Percentiles rank a stretch among this genome's conserved stretches.
phyloP scores from a whole-genome alignment of 2,888 invertebrate species.

The Cryptocephalus moraei region DNA sequence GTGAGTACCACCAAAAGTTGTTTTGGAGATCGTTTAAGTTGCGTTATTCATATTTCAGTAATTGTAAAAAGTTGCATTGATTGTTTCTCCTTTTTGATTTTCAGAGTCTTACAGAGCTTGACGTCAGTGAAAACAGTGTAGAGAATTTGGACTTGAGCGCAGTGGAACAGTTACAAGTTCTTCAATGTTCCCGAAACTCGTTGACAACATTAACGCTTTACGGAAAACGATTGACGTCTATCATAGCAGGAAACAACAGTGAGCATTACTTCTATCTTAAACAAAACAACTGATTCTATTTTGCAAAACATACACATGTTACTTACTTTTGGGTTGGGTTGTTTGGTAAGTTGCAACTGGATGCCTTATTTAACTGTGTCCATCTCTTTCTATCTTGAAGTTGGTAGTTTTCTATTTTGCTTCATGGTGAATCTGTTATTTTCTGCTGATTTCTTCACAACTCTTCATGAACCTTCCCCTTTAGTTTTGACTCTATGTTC shows the following conservation, averaged over 20 bases:
- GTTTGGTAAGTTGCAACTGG: too few relatives aligned
- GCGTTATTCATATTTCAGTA: neutral
- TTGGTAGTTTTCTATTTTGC: too few relatives aligned
- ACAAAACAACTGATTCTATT: too few relatives aligned
- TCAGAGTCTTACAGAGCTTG: constrained; percentile 71
- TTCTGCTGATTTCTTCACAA: too few relatives aligned
- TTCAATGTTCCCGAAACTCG: constrained; percentile 66
- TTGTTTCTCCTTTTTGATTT: constrained; percentile 22
- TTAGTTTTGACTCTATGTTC: too few relatives aligned
- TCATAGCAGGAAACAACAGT: constrained; percentile 77
- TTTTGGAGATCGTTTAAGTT: neutral
- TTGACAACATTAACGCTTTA: constrained; percentile 69
- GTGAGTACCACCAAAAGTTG: constrained; percentile 41
- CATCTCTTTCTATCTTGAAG: too few relatives aligned
- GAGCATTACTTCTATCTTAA: constrained; percentile 30
- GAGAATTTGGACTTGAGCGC: constrained; percentile 74
- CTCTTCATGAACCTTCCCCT: too few relatives aligned
- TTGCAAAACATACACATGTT: too few relatives aligned
- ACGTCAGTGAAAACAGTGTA: constrained; percentile 75
- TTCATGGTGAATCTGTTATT: too few relatives aligned
- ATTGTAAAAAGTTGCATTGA: too few relatives aligned
- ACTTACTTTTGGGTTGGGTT: too few relatives aligned
- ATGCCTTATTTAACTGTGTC: too few relatives aligned
- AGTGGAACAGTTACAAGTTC: constrained; percentile 61
- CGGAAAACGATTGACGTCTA: constrained; percentile 61